Base-by-base conservation (phyloP, 2,888 invertebrate species). In the Choreutis nemorana region DNA sequence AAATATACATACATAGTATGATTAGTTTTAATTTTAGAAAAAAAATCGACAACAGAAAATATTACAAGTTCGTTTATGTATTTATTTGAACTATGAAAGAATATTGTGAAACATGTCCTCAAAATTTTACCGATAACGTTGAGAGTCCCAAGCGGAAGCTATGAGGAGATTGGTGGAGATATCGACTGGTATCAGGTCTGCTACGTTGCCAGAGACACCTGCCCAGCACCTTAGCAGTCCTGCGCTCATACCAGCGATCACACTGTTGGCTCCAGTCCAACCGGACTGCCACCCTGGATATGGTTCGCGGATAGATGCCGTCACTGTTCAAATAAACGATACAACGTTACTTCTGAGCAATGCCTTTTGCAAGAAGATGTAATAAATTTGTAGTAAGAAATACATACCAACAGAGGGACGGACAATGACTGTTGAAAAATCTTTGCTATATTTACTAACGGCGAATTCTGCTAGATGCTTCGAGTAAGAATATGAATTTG, bases 161-260 rank as follows among this genome's bases (percentile, higher is more conserved):
- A 32, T 29, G 5, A 26, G 5, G 9, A 32, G 20, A 21, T 32
- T 32, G 14, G 15, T 3, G 6, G 23, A 25, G 7, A 26, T 15
- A 21, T 32, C 32, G 4, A 32, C 32, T 8, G 32, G 32, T 18
- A 32, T 29, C 10, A 32, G 14, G 14, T 32, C 32, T 7, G 26
- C 29, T 3, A 29, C 21, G n/a, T 5, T 11, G 10, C 26, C 22
- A 2, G 28, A 14, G 3, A 15, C 14, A 8, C 29, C 29, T 7
- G 7, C 11, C 32, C 32, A 32, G 7, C 28, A 20, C 21, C 32
- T 28, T 14, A 32, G 9, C 3, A 32, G 5, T 14, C 32, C 32
- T 29, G n/a, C 15, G n/a, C 26, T 15, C 2, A 26, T 26, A 6
- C 14, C 26, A 8, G 10, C 14, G 8, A 26, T 26, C 1, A 14